phyloP scores from a whole-genome alignment of 2,888 invertebrate species.

The Rhamphomyia laevipes region DNA sequence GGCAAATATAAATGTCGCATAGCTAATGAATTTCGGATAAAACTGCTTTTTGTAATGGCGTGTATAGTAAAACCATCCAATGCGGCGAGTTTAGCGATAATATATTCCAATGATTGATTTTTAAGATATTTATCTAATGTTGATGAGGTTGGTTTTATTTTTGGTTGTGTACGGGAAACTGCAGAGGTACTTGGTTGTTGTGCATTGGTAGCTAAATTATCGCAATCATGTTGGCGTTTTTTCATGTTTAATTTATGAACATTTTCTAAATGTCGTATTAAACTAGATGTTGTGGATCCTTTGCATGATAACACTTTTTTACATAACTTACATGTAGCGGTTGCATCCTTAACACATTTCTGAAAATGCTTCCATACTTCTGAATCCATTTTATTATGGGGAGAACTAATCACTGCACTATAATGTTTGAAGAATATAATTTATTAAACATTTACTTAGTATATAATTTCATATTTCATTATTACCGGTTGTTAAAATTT shows the following conservation, averaged over 20 bases:
- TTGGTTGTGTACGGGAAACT: background rate
- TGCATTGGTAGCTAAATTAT: too few species aligned
- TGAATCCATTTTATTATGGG: background rate
- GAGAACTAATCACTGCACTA: background rate
- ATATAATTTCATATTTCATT: too few species aligned
- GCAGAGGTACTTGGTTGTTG: too few species aligned
- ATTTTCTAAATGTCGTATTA: too few species aligned
- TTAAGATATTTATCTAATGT: conserved; percentile 4
- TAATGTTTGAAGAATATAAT: background rate
- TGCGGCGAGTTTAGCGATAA: background rate
- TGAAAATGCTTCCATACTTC: background rate
- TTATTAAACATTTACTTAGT: too few species aligned
- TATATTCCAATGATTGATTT: conserved; percentile 12
- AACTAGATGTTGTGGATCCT: too few species aligned
- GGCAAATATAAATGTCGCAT: background rate
- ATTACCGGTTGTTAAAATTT: too few species aligned
- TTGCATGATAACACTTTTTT: too few species aligned
- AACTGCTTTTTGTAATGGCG: background rate
- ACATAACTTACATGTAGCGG: too few species aligned
- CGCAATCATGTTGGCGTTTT: too few species aligned
- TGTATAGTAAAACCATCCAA: background rate
- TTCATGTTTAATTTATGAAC: too few species aligned
- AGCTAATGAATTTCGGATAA: background rate
- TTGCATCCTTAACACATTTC: too few species aligned
- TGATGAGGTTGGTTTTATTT: background rate